phyloP scores from a whole-genome alignment of 2,797 vertebrate species.

The Gallinago solitaria region DNA sequence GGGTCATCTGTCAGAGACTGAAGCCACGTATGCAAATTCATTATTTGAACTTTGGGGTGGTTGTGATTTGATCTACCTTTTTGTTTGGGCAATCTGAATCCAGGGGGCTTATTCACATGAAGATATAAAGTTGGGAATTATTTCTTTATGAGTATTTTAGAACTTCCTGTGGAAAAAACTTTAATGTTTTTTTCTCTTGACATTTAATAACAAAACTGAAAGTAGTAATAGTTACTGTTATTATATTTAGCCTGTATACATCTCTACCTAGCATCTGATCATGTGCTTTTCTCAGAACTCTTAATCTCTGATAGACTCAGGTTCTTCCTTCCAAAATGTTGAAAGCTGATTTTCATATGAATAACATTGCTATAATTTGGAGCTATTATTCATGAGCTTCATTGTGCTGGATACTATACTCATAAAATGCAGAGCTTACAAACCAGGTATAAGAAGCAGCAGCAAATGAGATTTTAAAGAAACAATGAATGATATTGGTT shows the following conservation, averaged over 20 bases:
- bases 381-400: neutral
- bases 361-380: neutral
- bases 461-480: neutral
- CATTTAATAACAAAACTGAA: neutral
- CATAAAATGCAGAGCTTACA: neutral
- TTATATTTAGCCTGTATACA: neutral
- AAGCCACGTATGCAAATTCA: neutral
- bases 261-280: neutral
- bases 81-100: neutral
- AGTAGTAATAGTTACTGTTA: neutral
- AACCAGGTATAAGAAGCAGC: neutral
- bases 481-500: neutral
- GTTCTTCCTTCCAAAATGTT: neutral
- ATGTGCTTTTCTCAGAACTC: neutral
- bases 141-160: neutral
- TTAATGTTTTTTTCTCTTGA: neutral
- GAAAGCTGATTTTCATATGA: neutral
- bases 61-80: neutral
- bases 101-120: accelerated
- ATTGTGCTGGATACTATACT: neutral
- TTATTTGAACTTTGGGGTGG: neutral
- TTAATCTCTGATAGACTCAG: neutral
- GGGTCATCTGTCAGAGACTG: neutral
- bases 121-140: neutral
- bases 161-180: neutral